phyloP scores from a whole-genome alignment of 2,113 vertebrate species.

The Alces alces region DNA sequence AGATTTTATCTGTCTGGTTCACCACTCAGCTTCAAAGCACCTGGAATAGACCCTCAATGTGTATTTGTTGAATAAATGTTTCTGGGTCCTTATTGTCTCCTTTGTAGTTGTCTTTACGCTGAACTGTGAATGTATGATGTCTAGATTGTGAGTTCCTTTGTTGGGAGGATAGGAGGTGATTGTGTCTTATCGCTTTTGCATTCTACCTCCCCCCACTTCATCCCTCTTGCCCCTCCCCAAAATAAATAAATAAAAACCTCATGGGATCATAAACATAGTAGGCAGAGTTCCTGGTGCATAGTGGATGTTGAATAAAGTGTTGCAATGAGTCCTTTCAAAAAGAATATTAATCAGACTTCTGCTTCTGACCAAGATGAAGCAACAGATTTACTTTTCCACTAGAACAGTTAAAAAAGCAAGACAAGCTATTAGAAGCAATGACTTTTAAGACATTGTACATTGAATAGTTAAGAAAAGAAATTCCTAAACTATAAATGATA shows the following conservation, averaged over 20 bases:
- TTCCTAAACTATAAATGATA: not conserved
- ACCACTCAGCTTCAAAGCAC: not conserved
- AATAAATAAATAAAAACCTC: not conserved
- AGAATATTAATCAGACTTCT: not conserved
- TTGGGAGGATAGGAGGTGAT: fast-evolving
- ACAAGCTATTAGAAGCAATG: not conserved
- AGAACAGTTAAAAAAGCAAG: not conserved
- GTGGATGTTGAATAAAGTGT: not conserved
- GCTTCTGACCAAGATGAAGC: not conserved
- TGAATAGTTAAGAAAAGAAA: not conserved
- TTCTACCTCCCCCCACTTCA: not conserved
- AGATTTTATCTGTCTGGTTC: not conserved
- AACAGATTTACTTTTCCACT: not conserved
- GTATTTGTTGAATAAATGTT: not conserved
- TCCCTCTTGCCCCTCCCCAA: too few relatives aligned
- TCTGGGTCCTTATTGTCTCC: not conserved
- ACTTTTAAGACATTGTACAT: not conserved
- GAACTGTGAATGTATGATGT: not conserved
- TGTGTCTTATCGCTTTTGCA: not conserved
- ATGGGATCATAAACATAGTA: too few relatives aligned
- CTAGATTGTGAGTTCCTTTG: not conserved
- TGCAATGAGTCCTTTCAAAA: not conserved
- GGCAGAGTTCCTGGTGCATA: not conserved
- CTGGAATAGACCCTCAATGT: not conserved
- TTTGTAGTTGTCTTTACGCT: not conserved